Evolutionary conservation across 1,140 invertebrate species (phyloP), one percentile per base, ranked within the genome.

Genomic region (Platyura marginata): DNA sequence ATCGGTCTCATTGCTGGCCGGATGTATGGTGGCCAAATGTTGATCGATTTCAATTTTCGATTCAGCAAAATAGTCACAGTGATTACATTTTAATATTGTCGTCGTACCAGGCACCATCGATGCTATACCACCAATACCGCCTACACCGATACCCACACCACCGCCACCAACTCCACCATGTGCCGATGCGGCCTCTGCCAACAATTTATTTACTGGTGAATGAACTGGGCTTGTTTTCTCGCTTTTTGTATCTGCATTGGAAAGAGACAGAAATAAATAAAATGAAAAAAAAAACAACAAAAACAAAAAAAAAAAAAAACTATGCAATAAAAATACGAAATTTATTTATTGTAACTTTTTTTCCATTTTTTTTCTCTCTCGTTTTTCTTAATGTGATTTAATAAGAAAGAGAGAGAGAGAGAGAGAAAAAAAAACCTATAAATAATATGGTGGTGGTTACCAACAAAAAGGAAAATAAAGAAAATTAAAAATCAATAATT

Each of bases 31-130:
- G 6, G 50, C 50, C 19, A 61, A 48, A 23, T 61, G 59, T 0
- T 29, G 9, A 9, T 47, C 44, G 16, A 61, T 56, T 16, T 61
- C 58, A 8, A 44, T 44, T 21, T 55, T 59, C 0, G 53, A 48
- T 49, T 61, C 52, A 35, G 54, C 49, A 46, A 57, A 59, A 23
- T 54, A 56, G 34, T 61, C 56, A 40, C 59, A 61, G 3, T 51
- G 44, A 44, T 56, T 61, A 39, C 59, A 61, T 25, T 61, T 61
- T 19, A 51, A 57, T 19, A 59, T 47, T 3, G 51, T 51, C 20
- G 45, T 16, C 25, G 25, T 8, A 13, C 25, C 6, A 6, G 13
- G 25, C 25, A 13, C 6, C 25, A 29, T 6, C 25, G 13, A 6
- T 29, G 25, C 6, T 6, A 8, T 29, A 13, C 13, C 13, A 13